Evolutionary conservation across 2,797 vertebrate species (phyloP), one percentile per base, ranked within the genome.

Genomic region (Mallotus villosus): DNA sequence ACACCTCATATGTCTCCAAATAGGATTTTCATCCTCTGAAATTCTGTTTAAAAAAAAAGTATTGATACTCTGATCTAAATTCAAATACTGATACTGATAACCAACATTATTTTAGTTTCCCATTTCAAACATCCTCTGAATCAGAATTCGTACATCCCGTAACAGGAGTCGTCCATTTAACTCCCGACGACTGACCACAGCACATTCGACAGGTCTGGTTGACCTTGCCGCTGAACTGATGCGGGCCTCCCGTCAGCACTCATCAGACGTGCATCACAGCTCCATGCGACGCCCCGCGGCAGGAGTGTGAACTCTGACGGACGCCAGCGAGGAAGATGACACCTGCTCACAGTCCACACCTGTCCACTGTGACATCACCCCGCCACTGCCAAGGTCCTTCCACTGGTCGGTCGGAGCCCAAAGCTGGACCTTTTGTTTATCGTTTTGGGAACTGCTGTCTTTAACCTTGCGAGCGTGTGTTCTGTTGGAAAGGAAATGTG

Each of bases 221-320:
- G 78, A 81, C 76, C 71, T 83, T 79, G 67, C n/a, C 55, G 24
- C 63, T 74, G 65, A 69, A 65, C 68, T 24, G 67, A 25, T 2
- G 24, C 59, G 70, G 69, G 72, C 74, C 62, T 37, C 75, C 74
- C 67, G 71, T 55, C 72, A 80, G 76, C 67, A 73, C 41, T 76
- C 75, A 76, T 82, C 70, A 76, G 57, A 78, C 24, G 67, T 75
- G 75, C 73, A 72, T 78, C 75, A 68, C 72, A 34, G 68, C 37
- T 75, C 67, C 70, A 77, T 75, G 58, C 67, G 68, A 7, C 27
- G 53, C 73, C 60, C 57, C 75, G 37, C 75, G 67, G 75, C n/a
- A 14, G 27, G 67, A 80, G 73, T 72, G 63, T 16, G 74, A 79
- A 75, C 68, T 63, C 76, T 27, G 63, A 67, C 58, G 59, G 66